phyloP scores from a whole-genome alignment of 2,888 invertebrate species.

The Escarpia spicata region DNA sequence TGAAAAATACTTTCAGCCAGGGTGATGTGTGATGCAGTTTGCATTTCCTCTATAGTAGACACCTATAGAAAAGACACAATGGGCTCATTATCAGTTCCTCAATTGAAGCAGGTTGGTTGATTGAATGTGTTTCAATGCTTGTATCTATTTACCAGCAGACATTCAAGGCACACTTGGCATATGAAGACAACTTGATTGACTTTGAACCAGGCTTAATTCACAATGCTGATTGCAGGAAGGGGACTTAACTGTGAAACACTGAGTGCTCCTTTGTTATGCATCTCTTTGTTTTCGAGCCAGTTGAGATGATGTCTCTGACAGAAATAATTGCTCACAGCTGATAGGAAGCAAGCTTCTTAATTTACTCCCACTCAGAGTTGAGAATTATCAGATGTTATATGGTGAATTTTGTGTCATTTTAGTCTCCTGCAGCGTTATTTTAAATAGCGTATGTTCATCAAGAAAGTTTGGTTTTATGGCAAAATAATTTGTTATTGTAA shows the following conservation, averaged over 20 bases:
- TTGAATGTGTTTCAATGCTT: conserved; percentile 6
- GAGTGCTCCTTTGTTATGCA: not conserved
- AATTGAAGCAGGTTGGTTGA: not conserved
- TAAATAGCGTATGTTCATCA: too few relatives aligned
- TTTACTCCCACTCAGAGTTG: not conserved
- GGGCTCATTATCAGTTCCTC: not conserved
- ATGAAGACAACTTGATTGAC: not conserved
- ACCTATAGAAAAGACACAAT: not conserved
- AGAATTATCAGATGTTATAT: not conserved
- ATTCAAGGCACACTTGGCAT: not conserved
- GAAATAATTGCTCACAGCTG: too few relatives aligned
- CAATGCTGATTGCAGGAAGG: not conserved
- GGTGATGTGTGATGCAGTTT: not conserved
- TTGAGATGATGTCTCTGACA: not conserved
- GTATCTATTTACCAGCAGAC: not conserved
- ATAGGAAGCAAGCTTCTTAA: not conserved
- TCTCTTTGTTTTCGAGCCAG: not conserved
- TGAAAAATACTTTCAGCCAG: not conserved
- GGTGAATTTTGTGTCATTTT: not conserved
- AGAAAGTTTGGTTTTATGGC: too few relatives aligned
- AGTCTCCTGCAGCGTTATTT: too few relatives aligned
- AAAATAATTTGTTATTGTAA: too few relatives aligned
- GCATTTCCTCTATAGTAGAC: not conserved
- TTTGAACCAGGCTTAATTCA: not conserved
- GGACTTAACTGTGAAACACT: not conserved